Percentiles rank a stretch among this genome's conserved stretches.
These are phyloP conservation scores for Aythya baeri DNA, from an alignment of 2,113 vertebrate genomes.

Conservation along the genomic window DNA sequence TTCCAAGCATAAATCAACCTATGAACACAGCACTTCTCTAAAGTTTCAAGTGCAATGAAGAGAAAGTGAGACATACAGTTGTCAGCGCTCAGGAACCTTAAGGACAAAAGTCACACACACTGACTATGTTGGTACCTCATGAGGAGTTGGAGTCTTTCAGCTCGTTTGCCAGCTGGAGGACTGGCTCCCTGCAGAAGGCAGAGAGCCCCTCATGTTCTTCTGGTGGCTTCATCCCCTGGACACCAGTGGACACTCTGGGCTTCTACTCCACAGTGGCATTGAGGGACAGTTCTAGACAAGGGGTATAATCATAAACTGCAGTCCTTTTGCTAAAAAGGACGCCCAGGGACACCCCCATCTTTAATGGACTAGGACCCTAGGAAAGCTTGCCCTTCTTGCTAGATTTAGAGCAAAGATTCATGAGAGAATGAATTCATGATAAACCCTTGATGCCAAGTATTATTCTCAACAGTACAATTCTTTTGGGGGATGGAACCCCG, in stretches of 20 bases:
- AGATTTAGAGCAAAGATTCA: background rate
- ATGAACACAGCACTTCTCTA: background rate
- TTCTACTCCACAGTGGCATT: background rate
- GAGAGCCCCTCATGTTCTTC: background rate
- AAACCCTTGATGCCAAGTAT: background rate
- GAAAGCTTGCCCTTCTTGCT: background rate
- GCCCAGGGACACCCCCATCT: background rate
- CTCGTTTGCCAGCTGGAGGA: background rate
- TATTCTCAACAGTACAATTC: background rate
- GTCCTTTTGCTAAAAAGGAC: background rate
- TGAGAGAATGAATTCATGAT: background rate
- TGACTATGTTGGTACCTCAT: background rate
- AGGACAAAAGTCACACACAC: background rate
- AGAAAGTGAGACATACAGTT: background rate
- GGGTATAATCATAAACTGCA: background rate
- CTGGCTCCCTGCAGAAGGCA: accelerated
- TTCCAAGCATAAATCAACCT: background rate
- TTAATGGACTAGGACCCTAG: background rate
- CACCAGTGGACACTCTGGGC: background rate
- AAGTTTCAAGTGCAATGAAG: background rate
- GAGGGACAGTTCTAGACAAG: background rate
- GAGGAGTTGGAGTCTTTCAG: background rate
- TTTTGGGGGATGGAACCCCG: background rate
- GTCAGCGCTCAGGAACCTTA: background rate
- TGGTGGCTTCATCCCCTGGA: background rate